These are phyloP conservation scores for Meloidogyne hapla DNA, from an alignment of 1,140 invertebrate genomes.

Conservation along the genomic window DNA sequence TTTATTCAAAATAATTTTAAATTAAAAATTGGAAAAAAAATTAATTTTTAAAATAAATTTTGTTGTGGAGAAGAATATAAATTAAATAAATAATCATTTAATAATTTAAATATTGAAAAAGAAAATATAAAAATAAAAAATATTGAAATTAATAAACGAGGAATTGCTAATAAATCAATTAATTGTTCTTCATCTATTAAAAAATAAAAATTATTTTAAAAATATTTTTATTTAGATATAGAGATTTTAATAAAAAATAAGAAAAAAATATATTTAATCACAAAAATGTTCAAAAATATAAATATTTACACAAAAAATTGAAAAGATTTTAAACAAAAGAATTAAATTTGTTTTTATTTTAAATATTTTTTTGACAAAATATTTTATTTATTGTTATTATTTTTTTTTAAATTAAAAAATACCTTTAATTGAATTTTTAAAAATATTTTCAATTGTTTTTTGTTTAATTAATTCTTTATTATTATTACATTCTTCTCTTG, in stretches of 20 bases:
- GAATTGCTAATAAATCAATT: conserved; percentile 3
- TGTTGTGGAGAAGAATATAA: not conserved
- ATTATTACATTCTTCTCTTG: not conserved
- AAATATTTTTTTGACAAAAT: too few relatives aligned
- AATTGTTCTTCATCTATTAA: not conserved
- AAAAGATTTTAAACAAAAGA: too few relatives aligned
- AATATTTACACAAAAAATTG: too few relatives aligned
- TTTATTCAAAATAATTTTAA: too few relatives aligned
- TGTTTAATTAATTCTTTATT: not conserved
- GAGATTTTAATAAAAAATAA: too few relatives aligned
- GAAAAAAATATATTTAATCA: too few relatives aligned
- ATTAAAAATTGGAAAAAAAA: not conserved
- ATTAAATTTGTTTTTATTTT: too few relatives aligned
- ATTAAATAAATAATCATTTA: not conserved
- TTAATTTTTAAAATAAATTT: not conserved
- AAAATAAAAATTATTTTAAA: too few relatives aligned
- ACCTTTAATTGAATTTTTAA: conserved; percentile 3
- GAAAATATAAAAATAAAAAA: conserved; percentile 1
- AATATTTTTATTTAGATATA: too few relatives aligned
- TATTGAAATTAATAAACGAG: not conserved
- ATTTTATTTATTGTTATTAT: too few relatives aligned
- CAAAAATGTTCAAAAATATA: too few relatives aligned
- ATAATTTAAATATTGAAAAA: not conserved
- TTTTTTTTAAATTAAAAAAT: too few relatives aligned
- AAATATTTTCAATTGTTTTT: not conserved